A percentile compares a stretch with the other conserved stretches of the same genome.
Conservation (phyloP, 2,888 invertebrate genomes). For the Chalcosyrphus nemorum region DNA sequence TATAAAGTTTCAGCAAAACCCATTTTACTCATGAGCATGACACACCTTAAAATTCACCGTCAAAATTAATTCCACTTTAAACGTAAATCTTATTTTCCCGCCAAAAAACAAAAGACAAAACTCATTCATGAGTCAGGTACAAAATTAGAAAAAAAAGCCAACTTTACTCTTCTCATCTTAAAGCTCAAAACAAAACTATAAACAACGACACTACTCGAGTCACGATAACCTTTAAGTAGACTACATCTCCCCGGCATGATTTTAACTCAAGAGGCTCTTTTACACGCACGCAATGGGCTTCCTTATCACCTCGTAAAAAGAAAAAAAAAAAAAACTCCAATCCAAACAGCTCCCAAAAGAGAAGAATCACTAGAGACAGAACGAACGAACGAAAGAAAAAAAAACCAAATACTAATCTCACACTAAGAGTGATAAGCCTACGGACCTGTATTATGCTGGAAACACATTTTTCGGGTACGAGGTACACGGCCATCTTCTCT, state of each 20-base stretch:
- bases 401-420: conserved; percentile 33
- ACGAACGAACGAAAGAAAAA: background rate
- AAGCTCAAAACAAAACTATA: background rate
- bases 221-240: conserved; percentile 56
- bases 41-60: background rate
- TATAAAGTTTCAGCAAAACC: too few species aligned
- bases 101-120: background rate
- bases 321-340: background rate
- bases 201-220: conserved; percentile 7
- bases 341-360: conserved; percentile 2
- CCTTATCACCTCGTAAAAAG: conserved; percentile 52
- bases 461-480: conserved; percentile 28
- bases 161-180: background rate
- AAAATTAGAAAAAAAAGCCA: background rate
- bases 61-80: background rate
- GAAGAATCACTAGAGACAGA: background rate
- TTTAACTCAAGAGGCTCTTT: conserved; percentile 8
- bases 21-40: background rate
- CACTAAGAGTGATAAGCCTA: conserved; percentile 50
- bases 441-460: conserved; percentile 13
- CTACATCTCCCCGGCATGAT: conserved; percentile 27
- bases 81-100: background rate
- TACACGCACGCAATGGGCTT: conserved; percentile 2
- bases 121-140: background rate
- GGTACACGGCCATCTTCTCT: background rate